These are phyloP conservation scores for Pangasius krempfi DNA, from an alignment of 2,797 vertebrate species.

Conservation along the genomic window DNA sequence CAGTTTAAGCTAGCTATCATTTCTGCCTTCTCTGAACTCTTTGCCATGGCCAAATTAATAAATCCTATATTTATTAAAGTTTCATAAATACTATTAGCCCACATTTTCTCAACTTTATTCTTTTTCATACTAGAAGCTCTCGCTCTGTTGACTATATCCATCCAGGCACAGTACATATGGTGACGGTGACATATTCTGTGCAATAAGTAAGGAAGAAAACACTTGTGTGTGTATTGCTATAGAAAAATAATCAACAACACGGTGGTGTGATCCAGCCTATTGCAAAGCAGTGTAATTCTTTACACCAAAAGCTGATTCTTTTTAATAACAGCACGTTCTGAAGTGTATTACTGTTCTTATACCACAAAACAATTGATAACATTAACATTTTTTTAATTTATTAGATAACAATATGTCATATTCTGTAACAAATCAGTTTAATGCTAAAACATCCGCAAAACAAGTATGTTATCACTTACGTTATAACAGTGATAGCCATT, in stretches of 20 bases:
- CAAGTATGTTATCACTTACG: background rate
- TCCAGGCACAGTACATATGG: background rate
- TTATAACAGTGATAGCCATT: background rate
- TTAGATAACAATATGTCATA: background rate
- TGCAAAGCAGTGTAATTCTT: background rate
- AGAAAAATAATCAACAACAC: background rate
- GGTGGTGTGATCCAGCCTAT: background rate
- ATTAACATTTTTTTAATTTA: background rate
- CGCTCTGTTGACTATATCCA: background rate
- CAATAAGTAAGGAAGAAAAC: background rate
- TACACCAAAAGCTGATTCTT: background rate
- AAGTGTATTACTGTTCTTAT: background rate
- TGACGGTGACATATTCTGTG: background rate
- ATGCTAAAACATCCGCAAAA: background rate
- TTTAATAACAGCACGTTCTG: background rate
- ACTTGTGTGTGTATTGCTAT: background rate
- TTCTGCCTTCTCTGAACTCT: background rate
- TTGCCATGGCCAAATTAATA: background rate
- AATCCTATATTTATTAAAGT: background rate
- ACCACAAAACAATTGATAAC: background rate
- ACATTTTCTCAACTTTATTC: background rate
- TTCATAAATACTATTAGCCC: background rate
- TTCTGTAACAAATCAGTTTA: background rate
- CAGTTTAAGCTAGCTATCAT: constrained; percentile 7
- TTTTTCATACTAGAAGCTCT: background rate